Percentiles rank a stretch among this genome's conserved stretches.
These are phyloP conservation scores for Spilarctia lutea DNA, from an alignment of 2,888 invertebrate species.

Conservation along the genomic window DNA sequence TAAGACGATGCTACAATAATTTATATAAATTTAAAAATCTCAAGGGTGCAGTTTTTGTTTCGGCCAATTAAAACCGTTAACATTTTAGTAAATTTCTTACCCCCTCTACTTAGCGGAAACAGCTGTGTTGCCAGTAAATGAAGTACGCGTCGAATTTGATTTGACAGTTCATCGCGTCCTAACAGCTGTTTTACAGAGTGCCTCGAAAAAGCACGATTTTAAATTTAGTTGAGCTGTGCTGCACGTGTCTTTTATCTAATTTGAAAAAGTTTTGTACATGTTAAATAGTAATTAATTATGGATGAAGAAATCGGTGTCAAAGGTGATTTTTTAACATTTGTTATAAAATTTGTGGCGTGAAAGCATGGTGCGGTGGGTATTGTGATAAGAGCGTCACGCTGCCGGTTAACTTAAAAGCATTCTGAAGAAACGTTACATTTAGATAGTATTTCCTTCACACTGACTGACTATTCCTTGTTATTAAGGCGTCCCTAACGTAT, in stretches of 20 bases:
- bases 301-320: conserved; percentile 72
- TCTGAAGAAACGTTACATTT: conserved; percentile 12
- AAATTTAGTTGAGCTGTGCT: conserved; percentile 58
- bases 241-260: conserved; percentile 71
- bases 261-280: conserved; percentile 40
- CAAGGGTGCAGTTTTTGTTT: background rate
- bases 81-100: background rate
- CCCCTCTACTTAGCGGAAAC: conserved; percentile 49
- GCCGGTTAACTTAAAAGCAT: conserved; percentile 33
- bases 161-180: conserved; percentile 80
- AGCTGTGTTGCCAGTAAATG: conserved; percentile 60
- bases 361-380: conserved; percentile 46
- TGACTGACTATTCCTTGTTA: background rate
- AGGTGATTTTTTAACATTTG: conserved; percentile 61
- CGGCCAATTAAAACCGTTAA: conserved; percentile 18
- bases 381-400: conserved; percentile 42
- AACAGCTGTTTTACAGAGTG: conserved; percentile 80
- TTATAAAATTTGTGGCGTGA: conserved; percentile 34
- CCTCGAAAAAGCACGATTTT: conserved; percentile 66
- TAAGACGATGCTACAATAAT: background rate
- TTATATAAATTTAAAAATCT: background rate
- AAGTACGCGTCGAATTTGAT: conserved; percentile 68
- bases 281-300: conserved; percentile 61
- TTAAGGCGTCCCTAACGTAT: background rate
- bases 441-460: background rate